These are phyloP conservation scores for Callyntrura guangdongensis DNA, from an alignment of 2,888 invertebrate genomes.

Conservation along the genomic window DNA sequence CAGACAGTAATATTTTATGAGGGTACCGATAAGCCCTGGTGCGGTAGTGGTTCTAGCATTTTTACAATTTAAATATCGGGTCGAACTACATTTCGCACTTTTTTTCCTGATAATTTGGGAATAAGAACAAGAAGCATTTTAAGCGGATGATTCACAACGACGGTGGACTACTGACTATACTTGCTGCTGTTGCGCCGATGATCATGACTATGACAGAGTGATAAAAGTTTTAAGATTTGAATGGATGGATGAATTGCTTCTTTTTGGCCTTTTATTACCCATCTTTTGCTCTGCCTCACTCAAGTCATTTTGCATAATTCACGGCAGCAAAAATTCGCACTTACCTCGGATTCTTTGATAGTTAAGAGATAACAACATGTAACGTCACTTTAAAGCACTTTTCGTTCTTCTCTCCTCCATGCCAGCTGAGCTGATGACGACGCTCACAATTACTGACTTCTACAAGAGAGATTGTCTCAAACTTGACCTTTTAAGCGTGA, in stretches of 20 bases:
- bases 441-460: slow-evolving; percentile 41
- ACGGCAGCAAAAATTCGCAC: slow-evolving; percentile 62
- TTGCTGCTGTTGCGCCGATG: slow-evolving; percentile 14
- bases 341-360: slow-evolving; percentile 47
- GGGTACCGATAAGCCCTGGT: slow-evolving; percentile 23
- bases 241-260: slow-evolving; percentile 48
- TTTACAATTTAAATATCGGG: slow-evolving; percentile 44
- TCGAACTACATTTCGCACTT: slow-evolving; percentile 78
- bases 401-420: background rate
- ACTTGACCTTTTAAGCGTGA: slow-evolving; percentile 71
- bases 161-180: background rate
- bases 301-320: slow-evolving; percentile 75
- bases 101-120: slow-evolving; percentile 52
- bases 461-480: slow-evolving; percentile 66
- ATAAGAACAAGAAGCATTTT: slow-evolving; percentile 57
- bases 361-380: slow-evolving; percentile 57
- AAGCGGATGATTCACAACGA: slow-evolving; percentile 43
- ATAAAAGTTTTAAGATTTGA: slow-evolving; percentile 45
- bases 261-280: background rate
- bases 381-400: slow-evolving; percentile 50
- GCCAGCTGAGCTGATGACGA: too few species aligned
- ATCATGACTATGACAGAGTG: slow-evolving; percentile 57
- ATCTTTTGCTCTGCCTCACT: background rate
- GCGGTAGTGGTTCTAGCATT: too few species aligned
- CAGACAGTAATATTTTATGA: slow-evolving; percentile 24